Conservation (phyloP, 2,888 invertebrate genomes). For the Thumatha senex region DNA sequence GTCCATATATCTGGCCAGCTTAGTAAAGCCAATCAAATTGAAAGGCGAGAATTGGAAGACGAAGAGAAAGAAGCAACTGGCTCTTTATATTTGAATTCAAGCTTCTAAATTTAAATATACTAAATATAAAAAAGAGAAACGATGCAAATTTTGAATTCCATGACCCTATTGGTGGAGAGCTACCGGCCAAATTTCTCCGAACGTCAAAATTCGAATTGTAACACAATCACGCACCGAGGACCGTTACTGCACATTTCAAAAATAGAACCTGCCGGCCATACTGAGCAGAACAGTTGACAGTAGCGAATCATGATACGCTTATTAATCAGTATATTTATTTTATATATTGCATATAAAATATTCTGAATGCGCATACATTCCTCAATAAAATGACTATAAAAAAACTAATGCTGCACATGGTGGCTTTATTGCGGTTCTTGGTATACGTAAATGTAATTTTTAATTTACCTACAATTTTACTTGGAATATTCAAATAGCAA, state of each 20-base stretch:
- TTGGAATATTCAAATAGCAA: conserved; percentile 1
- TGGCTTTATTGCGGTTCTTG: conserved; percentile 37
- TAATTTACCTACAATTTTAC: conserved; percentile 29
- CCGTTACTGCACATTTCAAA: conserved; percentile 82
- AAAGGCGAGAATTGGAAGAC: too few relatives aligned
- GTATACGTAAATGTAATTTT: conserved; percentile 35
- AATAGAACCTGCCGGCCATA: conserved; percentile 81
- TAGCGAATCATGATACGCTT: conserved; percentile 72
- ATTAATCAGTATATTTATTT: conserved; percentile 79
- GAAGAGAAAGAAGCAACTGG: too few relatives aligned
- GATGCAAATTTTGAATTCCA: conserved; percentile 52
- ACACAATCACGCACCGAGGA: conserved; percentile 74
- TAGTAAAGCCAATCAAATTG: too few relatives aligned
- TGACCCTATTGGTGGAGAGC: conserved; percentile 52
- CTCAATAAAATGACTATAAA: conserved; percentile 54
- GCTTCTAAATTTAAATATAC: conserved; percentile 56
- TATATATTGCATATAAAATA: conserved; percentile 74
- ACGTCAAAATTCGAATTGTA: conserved; percentile 76
- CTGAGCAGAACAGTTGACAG: conserved; percentile 65
- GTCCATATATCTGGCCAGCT: too few relatives aligned
- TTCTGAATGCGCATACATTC: conserved; percentile 61
- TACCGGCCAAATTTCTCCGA: conserved; percentile 75
- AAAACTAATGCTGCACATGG: conserved; percentile 40
- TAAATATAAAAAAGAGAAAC: conserved; percentile 65
- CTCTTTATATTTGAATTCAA: too few relatives aligned